Conservation (phyloP, 2,888 invertebrate genomes). For the Tenthredo distinguenda region DNA sequence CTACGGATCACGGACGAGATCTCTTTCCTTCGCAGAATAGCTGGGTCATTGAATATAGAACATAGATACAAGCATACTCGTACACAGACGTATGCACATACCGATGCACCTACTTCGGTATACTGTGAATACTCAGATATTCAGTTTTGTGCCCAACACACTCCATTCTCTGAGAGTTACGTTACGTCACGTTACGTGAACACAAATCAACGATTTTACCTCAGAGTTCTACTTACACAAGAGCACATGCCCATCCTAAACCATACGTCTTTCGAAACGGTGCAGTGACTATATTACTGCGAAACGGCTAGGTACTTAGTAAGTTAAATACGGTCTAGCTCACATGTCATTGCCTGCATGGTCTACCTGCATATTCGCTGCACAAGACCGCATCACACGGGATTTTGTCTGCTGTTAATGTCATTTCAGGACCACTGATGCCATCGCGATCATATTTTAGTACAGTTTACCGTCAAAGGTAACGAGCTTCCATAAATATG, state of each 20-base stretch:
- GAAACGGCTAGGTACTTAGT: not conserved
- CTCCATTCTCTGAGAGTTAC: not conserved
- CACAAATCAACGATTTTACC: not conserved
- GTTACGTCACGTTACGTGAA: not conserved
- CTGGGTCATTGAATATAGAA: not conserved
- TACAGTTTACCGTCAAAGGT: not conserved
- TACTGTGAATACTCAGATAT: not conserved
- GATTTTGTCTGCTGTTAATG: not conserved
- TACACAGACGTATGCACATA: not conserved
- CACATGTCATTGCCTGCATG: not conserved
- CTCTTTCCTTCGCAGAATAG: not conserved
- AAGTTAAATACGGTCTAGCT: conserved; percentile 5
- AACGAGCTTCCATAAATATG: not conserved
- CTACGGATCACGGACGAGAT: not conserved
- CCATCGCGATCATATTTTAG: not conserved
- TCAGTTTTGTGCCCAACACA: not conserved
- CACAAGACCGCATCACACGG: not conserved
- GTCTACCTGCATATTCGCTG: not conserved
- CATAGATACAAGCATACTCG: not conserved
- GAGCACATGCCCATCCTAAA: not conserved
- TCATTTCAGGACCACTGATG: not conserved
- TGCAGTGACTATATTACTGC: not conserved
- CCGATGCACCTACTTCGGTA: not conserved
- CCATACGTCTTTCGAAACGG: not conserved
- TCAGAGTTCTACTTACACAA: not conserved